Conservation (phyloP, 2,113 vertebrate species). For the Spea bombifrons region DNA sequence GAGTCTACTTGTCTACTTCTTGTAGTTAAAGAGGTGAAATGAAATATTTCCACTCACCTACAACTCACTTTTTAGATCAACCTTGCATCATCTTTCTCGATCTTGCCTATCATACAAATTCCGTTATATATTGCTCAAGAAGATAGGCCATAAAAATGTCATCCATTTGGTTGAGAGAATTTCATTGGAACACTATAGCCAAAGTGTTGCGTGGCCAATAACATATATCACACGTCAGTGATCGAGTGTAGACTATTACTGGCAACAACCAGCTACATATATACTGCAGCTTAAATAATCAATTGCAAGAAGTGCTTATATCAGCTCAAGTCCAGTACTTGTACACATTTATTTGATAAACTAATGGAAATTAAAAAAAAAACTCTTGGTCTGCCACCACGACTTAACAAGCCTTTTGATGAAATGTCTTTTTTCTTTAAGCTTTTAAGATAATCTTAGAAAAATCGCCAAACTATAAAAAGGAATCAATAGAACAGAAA, state of each 20-base stretch:
- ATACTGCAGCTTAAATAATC: not conserved
- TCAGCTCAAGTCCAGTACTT: not conserved
- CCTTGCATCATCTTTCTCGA: too few relatives aligned
- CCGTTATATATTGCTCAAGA: too few relatives aligned
- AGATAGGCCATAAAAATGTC: not conserved
- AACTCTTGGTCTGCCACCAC: constrained; percentile 46
- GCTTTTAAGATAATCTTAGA: constrained; percentile 78
- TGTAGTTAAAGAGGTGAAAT: too few relatives aligned
- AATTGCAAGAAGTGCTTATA: not conserved
- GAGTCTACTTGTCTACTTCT: too few relatives aligned
- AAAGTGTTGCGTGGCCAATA: not conserved
- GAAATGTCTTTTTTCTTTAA: constrained; percentile 68
- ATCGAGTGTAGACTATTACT: not conserved
- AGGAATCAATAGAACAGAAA: constrained; percentile 79
- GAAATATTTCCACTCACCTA: too few relatives aligned
- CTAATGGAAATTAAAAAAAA: not conserved
- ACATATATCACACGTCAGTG: not conserved
- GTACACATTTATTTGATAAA: not conserved
- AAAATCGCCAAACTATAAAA: constrained; percentile 82
- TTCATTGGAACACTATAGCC: not conserved
- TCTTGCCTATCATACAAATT: too few relatives aligned
- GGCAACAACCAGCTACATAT: not conserved
- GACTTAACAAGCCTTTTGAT: constrained; percentile 68
- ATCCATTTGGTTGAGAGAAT: not conserved
- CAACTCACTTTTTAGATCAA: too few relatives aligned